phyloP scores from a whole-genome alignment of 2,888 invertebrate genomes.

The Phymatocera aterrima region DNA sequence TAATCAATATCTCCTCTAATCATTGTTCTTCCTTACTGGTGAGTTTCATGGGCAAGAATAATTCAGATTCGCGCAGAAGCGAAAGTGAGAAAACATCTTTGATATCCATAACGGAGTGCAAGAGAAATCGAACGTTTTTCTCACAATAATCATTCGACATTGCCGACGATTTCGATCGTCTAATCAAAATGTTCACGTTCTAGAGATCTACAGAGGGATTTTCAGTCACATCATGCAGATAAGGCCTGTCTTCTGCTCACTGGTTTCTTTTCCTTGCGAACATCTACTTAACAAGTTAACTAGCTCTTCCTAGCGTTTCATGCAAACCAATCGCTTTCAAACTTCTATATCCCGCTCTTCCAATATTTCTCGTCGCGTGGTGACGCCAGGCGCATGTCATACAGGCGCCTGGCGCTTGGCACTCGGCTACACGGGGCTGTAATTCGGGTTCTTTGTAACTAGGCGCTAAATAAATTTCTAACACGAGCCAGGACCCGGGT shows the following conservation, averaged over 20 bases:
- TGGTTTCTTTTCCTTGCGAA: background rate
- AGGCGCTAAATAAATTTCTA: background rate
- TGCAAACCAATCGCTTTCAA: background rate
- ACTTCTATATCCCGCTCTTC: background rate
- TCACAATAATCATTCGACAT: too few species aligned
- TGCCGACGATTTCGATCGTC: background rate
- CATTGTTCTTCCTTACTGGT: background rate
- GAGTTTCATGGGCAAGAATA: background rate
- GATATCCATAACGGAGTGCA: too few species aligned
- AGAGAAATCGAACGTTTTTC: too few species aligned
- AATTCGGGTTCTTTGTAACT: background rate
- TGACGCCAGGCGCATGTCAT: background rate
- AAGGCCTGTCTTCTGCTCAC: background rate
- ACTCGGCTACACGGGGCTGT: background rate
- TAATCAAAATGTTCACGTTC: constrained; percentile 1
- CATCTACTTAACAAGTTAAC: background rate
- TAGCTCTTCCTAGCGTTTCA: background rate
- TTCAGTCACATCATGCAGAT: background rate
- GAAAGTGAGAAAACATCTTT: background rate
- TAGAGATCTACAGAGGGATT: background rate
- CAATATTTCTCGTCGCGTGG: background rate
- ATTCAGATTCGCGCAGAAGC: background rate
- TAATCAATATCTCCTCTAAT: background rate
- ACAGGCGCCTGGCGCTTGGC: background rate
- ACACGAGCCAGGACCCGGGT: background rate